A percentile compares a stretch with the other conserved stretches of the same genome.
phyloP scores from a whole-genome alignment of 1,140 invertebrate species.

The Eciton burchellii region DNA sequence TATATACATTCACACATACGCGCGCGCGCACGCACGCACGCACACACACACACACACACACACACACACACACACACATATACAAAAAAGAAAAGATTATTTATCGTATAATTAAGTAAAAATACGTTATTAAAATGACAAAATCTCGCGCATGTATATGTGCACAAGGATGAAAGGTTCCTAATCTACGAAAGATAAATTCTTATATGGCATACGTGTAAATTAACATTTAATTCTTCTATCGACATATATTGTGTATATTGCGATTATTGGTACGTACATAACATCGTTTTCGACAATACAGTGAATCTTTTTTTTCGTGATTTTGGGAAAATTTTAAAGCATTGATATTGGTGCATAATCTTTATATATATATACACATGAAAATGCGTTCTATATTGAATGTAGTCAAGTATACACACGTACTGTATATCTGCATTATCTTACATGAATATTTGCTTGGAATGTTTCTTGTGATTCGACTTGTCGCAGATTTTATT shows the following conservation, averaged over 20 bases:
- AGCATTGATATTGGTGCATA: constrained; percentile 1
- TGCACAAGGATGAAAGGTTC: constrained; percentile 52
- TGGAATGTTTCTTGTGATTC: constrained; percentile 41
- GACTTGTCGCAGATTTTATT: constrained; percentile 33
- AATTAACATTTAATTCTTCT: constrained; percentile 7
- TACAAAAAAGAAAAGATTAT: constrained; percentile 72
- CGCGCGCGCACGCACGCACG: neutral
- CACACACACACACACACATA: constrained; percentile 13
- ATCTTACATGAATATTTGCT: constrained; percentile 53
- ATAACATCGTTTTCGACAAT: neutral
- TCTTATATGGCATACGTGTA: neutral
- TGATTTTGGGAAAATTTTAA: constrained; percentile 15
- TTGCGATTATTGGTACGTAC: neutral
- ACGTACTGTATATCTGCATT: constrained; percentile 19
- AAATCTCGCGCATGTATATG: no score
- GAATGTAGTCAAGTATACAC: neutral
- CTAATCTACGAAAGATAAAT: constrained; percentile 12
- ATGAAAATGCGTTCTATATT: neutral
- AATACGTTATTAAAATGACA: constrained; percentile 67
- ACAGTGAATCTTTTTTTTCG: neutral
- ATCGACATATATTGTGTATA: constrained; percentile 9
- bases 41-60: no score
- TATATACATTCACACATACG: no score
- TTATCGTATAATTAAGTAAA: constrained; percentile 71
- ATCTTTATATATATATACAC: constrained; percentile 13